phyloP scores from a whole-genome alignment of 2,113 vertebrate species.

The Sisor rabdophorus region DNA sequence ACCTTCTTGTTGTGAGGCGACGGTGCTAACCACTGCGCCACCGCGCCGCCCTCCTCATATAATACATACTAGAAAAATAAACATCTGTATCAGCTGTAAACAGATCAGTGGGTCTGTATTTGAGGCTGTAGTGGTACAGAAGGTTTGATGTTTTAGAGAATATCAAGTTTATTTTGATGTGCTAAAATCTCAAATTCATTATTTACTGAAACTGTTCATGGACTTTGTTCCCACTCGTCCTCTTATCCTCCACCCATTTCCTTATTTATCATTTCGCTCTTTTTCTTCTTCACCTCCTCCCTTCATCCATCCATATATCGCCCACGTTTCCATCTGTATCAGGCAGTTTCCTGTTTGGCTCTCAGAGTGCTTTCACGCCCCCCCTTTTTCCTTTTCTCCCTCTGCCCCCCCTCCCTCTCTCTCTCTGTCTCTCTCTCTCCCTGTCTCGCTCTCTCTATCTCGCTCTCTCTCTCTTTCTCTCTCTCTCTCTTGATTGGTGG shows the following conservation, averaged over 20 bases:
- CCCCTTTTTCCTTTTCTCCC: not conserved
- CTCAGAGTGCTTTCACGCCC: constrained; percentile 5
- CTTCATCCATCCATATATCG: not conserved
- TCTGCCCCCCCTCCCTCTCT: not conserved
- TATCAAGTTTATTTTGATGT: too few relatives aligned
- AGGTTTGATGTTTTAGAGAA: too few relatives aligned
- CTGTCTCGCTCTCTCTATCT: too few relatives aligned
- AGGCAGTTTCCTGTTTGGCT: not conserved
- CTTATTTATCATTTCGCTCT: not conserved
- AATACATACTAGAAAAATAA: too few relatives aligned
- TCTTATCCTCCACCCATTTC: not conserved
- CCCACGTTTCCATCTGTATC: constrained; percentile 22
- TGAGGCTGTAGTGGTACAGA: too few relatives aligned
- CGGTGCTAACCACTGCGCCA: too few relatives aligned
- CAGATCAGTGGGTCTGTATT: too few relatives aligned
- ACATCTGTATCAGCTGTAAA: too few relatives aligned
- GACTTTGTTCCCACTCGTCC: not conserved
- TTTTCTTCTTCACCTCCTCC: not conserved
- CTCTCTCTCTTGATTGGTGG: constrained; percentile 60
- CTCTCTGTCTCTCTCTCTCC: not conserved
- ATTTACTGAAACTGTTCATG: not conserved
- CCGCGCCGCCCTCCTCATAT: too few relatives aligned
- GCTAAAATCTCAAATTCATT: too few relatives aligned
- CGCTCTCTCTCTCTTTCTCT: constrained; percentile 41
- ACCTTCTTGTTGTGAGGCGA: too few relatives aligned